These are phyloP conservation scores for Smutsia gigantea DNA, from an alignment of 2,797 vertebrate species.

Conservation along the genomic window DNA sequence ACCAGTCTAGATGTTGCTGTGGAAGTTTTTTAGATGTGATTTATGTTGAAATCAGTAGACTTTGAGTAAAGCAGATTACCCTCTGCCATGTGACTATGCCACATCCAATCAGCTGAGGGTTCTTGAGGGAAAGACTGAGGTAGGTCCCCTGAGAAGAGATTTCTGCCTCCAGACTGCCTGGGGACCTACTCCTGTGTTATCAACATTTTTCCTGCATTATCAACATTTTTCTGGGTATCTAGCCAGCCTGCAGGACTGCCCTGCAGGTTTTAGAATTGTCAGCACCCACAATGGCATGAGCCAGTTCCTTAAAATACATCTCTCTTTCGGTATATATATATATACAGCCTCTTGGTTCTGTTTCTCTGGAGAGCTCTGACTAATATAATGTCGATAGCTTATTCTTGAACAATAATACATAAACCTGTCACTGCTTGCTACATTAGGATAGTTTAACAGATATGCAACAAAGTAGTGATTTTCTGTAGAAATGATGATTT, in stretches of 20 bases:
- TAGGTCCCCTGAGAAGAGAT: not conserved
- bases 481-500: not conserved
- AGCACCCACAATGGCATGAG: not conserved
- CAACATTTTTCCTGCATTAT: not conserved
- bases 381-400: not conserved
- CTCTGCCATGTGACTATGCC: not conserved
- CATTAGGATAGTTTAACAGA: not conserved
- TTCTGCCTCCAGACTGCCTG: not conserved
- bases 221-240: not conserved
- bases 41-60: not conserved
- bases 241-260: not conserved
- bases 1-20: not conserved
- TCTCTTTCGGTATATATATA: not conserved
- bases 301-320: not conserved
- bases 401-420: constrained; percentile 2
- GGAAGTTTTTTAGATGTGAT: not conserved
- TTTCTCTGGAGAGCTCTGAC: not conserved
- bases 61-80: not conserved
- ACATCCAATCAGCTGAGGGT: not conserved
- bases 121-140: not conserved
- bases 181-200: not conserved
- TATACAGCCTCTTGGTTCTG: not conserved
- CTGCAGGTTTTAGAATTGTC: not conserved
- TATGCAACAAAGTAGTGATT: not conserved
- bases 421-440: not conserved